phyloP scores from a whole-genome alignment of 2,888 invertebrate genomes.

The Crepidodera aurea region DNA sequence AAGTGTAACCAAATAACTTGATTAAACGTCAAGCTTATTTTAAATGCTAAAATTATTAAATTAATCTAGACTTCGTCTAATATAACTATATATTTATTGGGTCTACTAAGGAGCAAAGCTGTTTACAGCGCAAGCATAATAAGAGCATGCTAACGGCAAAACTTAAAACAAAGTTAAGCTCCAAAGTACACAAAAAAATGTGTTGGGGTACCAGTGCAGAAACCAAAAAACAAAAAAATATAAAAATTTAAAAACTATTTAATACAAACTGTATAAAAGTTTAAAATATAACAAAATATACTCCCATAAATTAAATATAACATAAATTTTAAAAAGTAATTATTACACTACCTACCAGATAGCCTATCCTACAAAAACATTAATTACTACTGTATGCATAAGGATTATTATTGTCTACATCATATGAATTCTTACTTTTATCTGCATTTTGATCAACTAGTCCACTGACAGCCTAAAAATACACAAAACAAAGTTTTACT shows the following conservation, averaged over 20 bases:
- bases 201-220: conserved; percentile 19
- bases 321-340: conserved; percentile 13
- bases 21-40: not conserved
- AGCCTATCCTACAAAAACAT: conserved; percentile 23
- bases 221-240: conserved; percentile 25
- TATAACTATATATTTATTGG: not conserved
- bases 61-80: not conserved
- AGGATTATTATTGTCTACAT: conserved; percentile 46
- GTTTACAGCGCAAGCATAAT: not conserved
- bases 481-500: conserved; percentile 1
- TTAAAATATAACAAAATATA: conserved; percentile 17
- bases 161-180: too few relatives aligned
- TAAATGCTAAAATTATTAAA: too few relatives aligned
- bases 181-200: not conserved
- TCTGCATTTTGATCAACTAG: conserved; percentile 78
- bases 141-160: conserved; percentile 3
- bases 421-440: conserved; percentile 72
- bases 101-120: not conserved
- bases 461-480: conserved; percentile 77
- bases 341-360: conserved; percentile 30
- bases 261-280: conserved; percentile 34
- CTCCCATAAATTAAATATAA: conserved; percentile 18
- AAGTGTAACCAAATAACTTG: not conserved
- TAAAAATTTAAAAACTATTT: conserved; percentile 25
- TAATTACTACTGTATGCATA: conserved; percentile 49